Conservation (phyloP, 2,797 vertebrate genomes). For the Gymnoscopelus braueri region DNA sequence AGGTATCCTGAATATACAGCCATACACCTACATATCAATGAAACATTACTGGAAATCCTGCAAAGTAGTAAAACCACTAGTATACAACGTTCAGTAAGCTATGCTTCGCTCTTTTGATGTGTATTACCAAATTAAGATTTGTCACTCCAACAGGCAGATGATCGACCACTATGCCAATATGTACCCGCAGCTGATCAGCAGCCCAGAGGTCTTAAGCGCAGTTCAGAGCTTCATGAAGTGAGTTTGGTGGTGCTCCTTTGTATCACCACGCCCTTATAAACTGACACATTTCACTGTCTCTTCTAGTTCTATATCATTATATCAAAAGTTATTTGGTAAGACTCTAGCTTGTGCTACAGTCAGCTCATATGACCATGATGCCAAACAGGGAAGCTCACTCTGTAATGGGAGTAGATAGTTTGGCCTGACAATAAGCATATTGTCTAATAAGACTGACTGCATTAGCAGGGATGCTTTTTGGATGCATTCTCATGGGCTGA, state of each 20-base stretch:
- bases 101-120: too few relatives aligned
- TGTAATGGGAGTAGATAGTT: not conserved
- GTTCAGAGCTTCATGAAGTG: conserved; percentile 87
- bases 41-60: not conserved
- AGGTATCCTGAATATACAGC: conserved; percentile 58
- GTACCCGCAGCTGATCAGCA: conserved; percentile 87
- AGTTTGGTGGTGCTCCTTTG: conserved; percentile 60
- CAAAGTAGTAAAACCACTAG: too few relatives aligned
- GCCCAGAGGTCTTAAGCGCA: conserved; percentile 61
- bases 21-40: not conserved
- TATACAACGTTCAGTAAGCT: not conserved
- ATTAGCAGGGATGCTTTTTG: too few relatives aligned
- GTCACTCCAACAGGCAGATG: conserved; percentile 82
- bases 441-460: not conserved
- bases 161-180: conserved; percentile 89
- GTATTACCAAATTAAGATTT: conserved; percentile 28
- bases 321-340: not conserved
- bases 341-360: not conserved
- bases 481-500: too few relatives aligned
- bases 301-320: conserved; percentile 52
- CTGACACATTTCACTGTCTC: not conserved
- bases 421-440: not conserved
- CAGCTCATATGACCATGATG: conserved; percentile 3
- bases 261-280: not conserved
- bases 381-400: not conserved